These are phyloP conservation scores for Alligator mississippiensis DNA, from an alignment of 2,113 vertebrate genomes.

Conservation along the genomic window DNA sequence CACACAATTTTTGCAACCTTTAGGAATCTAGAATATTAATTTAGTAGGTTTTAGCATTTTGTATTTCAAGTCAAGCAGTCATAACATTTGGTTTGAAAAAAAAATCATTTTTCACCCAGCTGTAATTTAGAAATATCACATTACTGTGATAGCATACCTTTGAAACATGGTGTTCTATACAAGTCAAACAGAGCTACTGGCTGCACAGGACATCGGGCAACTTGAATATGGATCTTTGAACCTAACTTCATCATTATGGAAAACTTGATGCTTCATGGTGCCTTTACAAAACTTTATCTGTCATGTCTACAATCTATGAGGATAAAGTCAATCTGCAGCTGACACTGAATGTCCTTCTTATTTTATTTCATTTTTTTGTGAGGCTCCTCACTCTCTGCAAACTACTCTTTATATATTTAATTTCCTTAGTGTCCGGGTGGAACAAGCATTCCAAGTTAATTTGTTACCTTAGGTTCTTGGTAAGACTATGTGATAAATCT, in stretches of 20 bases:
- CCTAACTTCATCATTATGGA: not conserved
- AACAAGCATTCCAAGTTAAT: slow-evolving; percentile 63
- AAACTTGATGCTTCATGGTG: not conserved
- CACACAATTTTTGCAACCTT: not conserved
- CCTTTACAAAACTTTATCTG: not conserved
- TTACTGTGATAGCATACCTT: not conserved
- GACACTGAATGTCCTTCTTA: not conserved
- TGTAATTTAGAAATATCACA: not conserved
- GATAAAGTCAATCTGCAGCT: not conserved
- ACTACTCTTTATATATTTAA: slow-evolving; percentile 12
- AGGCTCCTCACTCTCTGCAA: slow-evolving; percentile 12
- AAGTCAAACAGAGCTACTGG: not conserved
- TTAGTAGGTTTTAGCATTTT: not conserved
- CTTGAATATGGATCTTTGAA: not conserved
- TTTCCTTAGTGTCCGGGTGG: slow-evolving; percentile 60
- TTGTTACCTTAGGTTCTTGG: slow-evolving; percentile 19
- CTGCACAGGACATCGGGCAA: not conserved
- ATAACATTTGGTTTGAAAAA: not conserved
- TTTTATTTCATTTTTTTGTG: slow-evolving; percentile 6
- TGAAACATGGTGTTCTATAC: not conserved
- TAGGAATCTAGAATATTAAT: not conserved
- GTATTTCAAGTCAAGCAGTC: too few relatives aligned
- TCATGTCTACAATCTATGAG: not conserved
- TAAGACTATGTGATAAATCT: slow-evolving; percentile 20
- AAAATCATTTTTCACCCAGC: not conserved